A percentile compares a stretch with the other conserved stretches of the same genome.
Conservation (phyloP, 2,888 invertebrate species). For the Nephrotoma guestfalica region DNA sequence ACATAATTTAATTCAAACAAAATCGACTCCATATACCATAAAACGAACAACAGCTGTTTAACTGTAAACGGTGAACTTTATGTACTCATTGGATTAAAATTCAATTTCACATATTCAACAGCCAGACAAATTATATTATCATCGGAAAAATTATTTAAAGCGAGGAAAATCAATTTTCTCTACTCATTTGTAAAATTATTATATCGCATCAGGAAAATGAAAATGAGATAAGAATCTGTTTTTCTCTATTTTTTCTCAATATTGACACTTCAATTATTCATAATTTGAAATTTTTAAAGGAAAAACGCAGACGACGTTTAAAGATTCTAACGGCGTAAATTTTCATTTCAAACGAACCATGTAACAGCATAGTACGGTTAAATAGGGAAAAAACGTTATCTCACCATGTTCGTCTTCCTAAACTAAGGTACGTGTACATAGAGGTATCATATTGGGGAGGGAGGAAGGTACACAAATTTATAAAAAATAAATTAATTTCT, state of each 20-base stretch:
- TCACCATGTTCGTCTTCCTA: background rate
- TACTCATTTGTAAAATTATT: background rate
- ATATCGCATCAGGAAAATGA: background rate
- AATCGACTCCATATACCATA: too few species aligned
- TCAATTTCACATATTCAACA: background rate
- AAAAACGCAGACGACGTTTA: background rate
- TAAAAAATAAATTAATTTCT: background rate
- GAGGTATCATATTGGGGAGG: background rate
- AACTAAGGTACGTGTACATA: background rate
- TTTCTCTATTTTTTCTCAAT: background rate
- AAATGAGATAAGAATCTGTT: background rate
- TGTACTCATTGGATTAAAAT: background rate
- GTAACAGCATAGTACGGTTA: background rate
- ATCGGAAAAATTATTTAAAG: background rate
- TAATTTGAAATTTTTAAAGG: background rate
- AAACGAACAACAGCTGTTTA: background rate
- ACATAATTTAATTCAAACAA: too few species aligned
- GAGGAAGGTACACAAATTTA: background rate
- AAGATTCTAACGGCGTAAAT: background rate
- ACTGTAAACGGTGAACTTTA: background rate
- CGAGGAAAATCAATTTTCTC: background rate
- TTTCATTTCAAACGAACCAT: background rate
- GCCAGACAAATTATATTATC: background rate
- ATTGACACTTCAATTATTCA: background rate
- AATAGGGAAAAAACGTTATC: background rate